Evolutionary conservation across 2,888 invertebrate species (phyloP), one percentile per base, ranked within the genome.

Genomic region (Crepidodera aurea): DNA sequence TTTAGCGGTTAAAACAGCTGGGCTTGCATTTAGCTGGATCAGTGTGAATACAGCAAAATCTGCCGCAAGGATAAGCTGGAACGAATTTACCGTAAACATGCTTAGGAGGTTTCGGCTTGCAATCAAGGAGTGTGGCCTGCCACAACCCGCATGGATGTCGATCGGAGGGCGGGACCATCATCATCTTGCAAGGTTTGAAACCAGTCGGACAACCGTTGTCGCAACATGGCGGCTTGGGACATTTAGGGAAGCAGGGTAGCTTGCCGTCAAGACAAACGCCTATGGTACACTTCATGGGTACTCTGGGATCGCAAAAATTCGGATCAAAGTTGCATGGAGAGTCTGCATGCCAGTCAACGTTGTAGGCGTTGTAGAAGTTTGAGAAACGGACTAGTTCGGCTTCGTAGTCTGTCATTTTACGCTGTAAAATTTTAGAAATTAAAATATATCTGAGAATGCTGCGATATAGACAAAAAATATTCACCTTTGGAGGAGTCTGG

Each of bases 151-250:
- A 74, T 1, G 81, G 81, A 67, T 80, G 76, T 46, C 79, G 76
- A 25, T 71, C 71, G 2, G 71, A 60, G 7, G 80, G 79, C 1
- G 79, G 77, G 3, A 66, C 72, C 63, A 81, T 62, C 61, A 74
- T 75, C 78, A 81, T 79, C 8, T 68, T 60, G 64, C 80, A 80
- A 0, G 79, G 78, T 70, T 80, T 78, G 67, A 78, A 81, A 16
- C 80, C 81, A 8, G 78, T 79, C 1, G 80, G 79, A 67, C 81
- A 81, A 3, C 75, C 74, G 16, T 69, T 64, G 51, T 71, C 69
- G 12, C 32, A 6, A 40, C 27, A 25, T 13, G 48, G 48, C 6
- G 48, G 48, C 6, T 48, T 48, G 1, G 15, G 16, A 22, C 29
- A 12, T 51, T 37, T n/a, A 6, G 51, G 16, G 53, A 46, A 75